Percentiles rank a stretch among this genome's conserved stretches.
These are phyloP conservation scores for Eudyptes chrysolophus DNA, from an alignment of 2,113 vertebrate genomes.

Conservation along the genomic window DNA sequence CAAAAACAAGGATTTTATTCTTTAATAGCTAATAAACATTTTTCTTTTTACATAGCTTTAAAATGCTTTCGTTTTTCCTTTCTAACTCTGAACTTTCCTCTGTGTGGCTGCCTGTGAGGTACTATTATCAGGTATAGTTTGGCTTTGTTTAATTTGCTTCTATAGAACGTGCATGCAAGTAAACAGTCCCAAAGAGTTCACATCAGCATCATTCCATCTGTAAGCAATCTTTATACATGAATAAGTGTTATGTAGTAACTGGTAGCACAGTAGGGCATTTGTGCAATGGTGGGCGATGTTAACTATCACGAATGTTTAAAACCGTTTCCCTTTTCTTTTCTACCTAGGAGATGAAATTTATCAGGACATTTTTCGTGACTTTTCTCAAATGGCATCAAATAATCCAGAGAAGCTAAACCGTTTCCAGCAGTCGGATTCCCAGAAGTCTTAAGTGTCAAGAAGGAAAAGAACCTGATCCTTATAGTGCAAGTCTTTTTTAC, in stretches of 20 bases:
- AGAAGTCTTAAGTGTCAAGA: slow-evolving; percentile 78
- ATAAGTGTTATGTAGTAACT: not conserved
- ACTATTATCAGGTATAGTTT: slow-evolving; percentile 74
- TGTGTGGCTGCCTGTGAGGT: slow-evolving; percentile 71
- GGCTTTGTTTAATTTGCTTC: slow-evolving; percentile 57
- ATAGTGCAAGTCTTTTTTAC: slow-evolving; percentile 51
- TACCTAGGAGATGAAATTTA: slow-evolving; percentile 93
- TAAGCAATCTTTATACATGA: not conserved
- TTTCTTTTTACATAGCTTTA: slow-evolving; percentile 68
- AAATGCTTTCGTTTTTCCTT: slow-evolving; percentile 65
- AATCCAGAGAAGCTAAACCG: slow-evolving; percentile 96
- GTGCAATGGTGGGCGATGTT: not conserved
- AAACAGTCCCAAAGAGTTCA: not conserved
- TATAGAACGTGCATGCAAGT: slow-evolving; percentile 38
- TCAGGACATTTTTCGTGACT: slow-evolving; percentile 98
- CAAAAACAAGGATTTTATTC: slow-evolving; percentile 42
- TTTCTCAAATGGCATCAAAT: slow-evolving; percentile 98
- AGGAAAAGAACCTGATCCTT: slow-evolving; percentile 41
- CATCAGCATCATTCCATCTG: slow-evolving; percentile 38
- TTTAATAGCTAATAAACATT: slow-evolving; percentile 56
- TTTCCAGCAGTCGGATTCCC: slow-evolving; percentile 85
- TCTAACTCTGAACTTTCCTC: slow-evolving; percentile 75
- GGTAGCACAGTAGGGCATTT: not conserved
- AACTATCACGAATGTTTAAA: not conserved
- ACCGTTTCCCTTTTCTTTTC: slow-evolving; percentile 42